Evolutionary conservation across 2,888 invertebrate genomes (phyloP).

Genomic region (Nomada goodeniana): DNA sequence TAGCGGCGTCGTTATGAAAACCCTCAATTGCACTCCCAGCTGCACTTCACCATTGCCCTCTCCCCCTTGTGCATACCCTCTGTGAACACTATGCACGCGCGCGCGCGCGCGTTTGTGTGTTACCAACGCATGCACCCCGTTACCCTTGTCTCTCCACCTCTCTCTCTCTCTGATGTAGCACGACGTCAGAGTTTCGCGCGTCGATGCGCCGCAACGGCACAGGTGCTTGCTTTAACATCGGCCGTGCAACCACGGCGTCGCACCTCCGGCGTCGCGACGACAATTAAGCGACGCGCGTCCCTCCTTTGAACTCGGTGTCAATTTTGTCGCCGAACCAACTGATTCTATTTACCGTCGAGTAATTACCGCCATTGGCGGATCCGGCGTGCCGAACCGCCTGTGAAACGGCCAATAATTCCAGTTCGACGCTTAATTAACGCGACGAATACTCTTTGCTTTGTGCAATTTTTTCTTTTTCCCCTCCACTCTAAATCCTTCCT

Average conservation of each 20-base stretch:
- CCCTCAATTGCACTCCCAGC: slow-evolving; percentile 38
- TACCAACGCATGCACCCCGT: not conserved
- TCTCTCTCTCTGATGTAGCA: slow-evolving; percentile 14
- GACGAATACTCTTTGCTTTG: slow-evolving; percentile 26
- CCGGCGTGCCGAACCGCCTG: slow-evolving; percentile 35
- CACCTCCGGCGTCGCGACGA: slow-evolving; percentile 60
- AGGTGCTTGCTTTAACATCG: slow-evolving; percentile 59
- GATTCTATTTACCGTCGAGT: slow-evolving; percentile 67
- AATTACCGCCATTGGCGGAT: slow-evolving; percentile 56
- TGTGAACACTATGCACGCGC: not conserved
- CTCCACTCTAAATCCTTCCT: too few species aligned
- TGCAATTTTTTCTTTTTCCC: not conserved
- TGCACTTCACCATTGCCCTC: slow-evolving; percentile 16
- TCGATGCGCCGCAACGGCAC: slow-evolving; percentile 49
- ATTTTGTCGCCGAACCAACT: slow-evolving; percentile 67
- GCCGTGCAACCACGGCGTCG: slow-evolving; percentile 36
- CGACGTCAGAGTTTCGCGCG: slow-evolving; percentile 48
- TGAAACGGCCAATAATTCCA: slow-evolving; percentile 58
- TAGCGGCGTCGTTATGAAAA: slow-evolving; percentile 25
- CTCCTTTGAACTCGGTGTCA: slow-evolving; percentile 68
- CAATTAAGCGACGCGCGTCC: slow-evolving; percentile 65
- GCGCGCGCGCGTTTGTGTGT: not conserved
- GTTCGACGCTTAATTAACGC: slow-evolving; percentile 52
- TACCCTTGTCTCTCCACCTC: not conserved
- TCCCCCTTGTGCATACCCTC: slow-evolving; percentile 3